phyloP scores from a whole-genome alignment of 1,140 invertebrate species.

The Neoseiulus cucumeris region DNA sequence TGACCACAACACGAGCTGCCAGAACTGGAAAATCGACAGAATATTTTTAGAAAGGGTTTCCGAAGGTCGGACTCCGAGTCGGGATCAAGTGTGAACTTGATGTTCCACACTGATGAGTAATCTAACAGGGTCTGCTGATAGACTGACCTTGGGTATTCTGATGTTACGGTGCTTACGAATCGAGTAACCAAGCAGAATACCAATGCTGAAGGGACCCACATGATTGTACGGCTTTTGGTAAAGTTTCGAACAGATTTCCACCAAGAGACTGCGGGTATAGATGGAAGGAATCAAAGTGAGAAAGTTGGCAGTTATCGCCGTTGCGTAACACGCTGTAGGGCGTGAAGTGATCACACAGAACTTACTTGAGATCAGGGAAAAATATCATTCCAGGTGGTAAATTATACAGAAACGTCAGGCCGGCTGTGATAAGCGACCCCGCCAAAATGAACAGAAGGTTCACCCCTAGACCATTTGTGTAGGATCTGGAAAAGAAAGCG shows the following conservation, averaged over 20 bases:
- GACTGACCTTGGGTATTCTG: neutral
- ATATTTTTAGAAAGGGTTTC: neutral
- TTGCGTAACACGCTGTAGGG: neutral
- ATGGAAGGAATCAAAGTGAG: neutral
- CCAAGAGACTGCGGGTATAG: neutral
- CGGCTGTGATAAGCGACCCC: neutral
- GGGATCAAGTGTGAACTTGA: neutral
- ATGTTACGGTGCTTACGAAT: conserved; percentile 14
- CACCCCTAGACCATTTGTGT: neutral
- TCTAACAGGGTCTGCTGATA: too few species aligned
- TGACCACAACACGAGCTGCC: conserved; percentile 13
- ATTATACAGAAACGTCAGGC: neutral
- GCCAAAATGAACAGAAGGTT: neutral
- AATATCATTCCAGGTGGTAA: neutral
- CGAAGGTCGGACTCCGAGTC: too few species aligned
- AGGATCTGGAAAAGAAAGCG: neutral
- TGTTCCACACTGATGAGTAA: neutral
- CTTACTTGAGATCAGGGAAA: conserved; percentile 10
- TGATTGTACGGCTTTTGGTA: conserved; percentile 20
- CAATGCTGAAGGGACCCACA: conserved; percentile 18
- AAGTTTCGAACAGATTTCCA: conserved; percentile 6
- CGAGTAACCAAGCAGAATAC: conserved; percentile 17
- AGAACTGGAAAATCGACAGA: neutral
- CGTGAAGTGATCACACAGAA: neutral
- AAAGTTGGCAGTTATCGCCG: neutral